Evolutionary conservation across 1,140 invertebrate genomes (phyloP), one percentile per base, ranked within the genome.

Genomic region (Drosophila mayri): DNA sequence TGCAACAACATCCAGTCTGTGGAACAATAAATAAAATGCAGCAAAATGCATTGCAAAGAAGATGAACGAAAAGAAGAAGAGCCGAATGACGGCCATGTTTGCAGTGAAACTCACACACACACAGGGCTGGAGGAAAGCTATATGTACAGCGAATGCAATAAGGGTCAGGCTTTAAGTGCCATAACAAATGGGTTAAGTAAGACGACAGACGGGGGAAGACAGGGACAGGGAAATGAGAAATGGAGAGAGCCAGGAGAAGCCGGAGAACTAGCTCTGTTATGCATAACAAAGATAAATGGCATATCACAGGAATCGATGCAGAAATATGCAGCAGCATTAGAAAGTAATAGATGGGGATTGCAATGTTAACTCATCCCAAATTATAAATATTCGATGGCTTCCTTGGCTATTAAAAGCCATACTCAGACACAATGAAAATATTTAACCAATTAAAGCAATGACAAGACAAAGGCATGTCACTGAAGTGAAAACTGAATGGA

Each of bases 21-120:
- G 76, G 55, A 77, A 79, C 81, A 84, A 79, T 83, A 81, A 81
- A 81, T 72, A 81, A 63, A 75, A 78, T 83, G 79, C 80, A 84
- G 68, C 81, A 84, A 79, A 87, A 79, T 87, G 85, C 84, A 88
- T 57, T 74, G 80, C 76, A 68, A 80, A 57, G 50, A 62, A 84
- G 65, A 73, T 65, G 67, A 75, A 88, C 54, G 50, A 76, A 64
- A 77, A 84, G 70, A 83, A 76, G 67, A 70, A 73, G 70, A 46
- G 35, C 66, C 41, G 52, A 65, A 65, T 67, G 65, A 67, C 61
- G 61, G 49, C 65, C 68, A 72, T 55, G 52, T 55, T 55, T 55
- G 52, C 35, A 54, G 50, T 54, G 50, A 54, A 32, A 16, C 32
- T 35, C 40, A 32, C 59, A 63, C 30, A 18, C 30, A 68, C 28